These are phyloP conservation scores for Drosophila melanica DNA, from an alignment of 1,140 invertebrate genomes.

Conservation along the genomic window DNA sequence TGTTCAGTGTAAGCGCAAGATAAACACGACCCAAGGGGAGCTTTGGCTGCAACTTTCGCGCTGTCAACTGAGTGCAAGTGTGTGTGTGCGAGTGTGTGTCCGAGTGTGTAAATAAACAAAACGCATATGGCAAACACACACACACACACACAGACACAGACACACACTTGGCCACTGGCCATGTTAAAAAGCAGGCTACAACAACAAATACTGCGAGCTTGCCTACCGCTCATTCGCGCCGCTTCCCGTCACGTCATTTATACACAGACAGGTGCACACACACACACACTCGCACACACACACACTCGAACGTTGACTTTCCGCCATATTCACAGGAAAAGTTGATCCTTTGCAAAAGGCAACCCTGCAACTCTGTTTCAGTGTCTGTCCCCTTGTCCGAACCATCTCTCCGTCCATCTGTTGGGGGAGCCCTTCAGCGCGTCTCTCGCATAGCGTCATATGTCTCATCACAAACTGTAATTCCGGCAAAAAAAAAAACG, in stretches of 20 bases:
- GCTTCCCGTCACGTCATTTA: conserved; percentile 16
- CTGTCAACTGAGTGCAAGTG: conserved; percentile 30
- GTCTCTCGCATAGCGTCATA: conserved; percentile 8
- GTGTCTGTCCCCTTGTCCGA: neutral
- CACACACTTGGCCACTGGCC: conserved; percentile 26
- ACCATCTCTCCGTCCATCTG: neutral
- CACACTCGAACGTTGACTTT: conserved; percentile 56
- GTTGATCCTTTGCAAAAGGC: conserved; percentile 62
- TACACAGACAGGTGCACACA: neutral
- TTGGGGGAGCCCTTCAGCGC: no score
- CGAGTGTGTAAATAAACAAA: conserved; percentile 54
- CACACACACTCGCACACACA: conserved; percentile 11
- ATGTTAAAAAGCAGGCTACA: conserved; percentile 39
- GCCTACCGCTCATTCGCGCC: conserved; percentile 22
- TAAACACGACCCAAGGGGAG: conserved; percentile 71
- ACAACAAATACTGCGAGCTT: conserved; percentile 7
- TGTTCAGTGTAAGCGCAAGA: conserved; percentile 70
- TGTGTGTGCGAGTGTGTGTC: conserved; percentile 7
- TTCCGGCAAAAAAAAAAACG: conserved; percentile 53
- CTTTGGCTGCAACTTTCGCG: conserved; percentile 49
- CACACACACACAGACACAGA: conserved; percentile 7
- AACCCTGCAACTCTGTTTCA: neutral
- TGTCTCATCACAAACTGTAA: conserved; percentile 54
- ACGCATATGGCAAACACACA: conserved; percentile 44
- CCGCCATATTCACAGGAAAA: conserved; percentile 64